Percentiles rank a stretch among this genome's conserved stretches.
Evolutionary conservation across 2,113 vertebrate genomes (phyloP).

Genomic region (Catagonus wagneri): DNA sequence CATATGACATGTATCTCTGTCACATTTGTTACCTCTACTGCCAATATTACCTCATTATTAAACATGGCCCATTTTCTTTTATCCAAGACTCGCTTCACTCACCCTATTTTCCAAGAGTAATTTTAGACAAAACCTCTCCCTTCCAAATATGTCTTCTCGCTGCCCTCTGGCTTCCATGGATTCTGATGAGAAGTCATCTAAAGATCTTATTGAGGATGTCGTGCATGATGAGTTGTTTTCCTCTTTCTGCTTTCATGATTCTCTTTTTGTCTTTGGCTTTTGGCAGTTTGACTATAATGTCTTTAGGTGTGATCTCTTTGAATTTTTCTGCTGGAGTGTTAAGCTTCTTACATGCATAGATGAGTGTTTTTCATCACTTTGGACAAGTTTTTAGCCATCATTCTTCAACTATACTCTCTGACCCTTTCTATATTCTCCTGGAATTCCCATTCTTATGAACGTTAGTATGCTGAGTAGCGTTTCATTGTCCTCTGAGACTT

Average conservation of each 20-base stretch:
- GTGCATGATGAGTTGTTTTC: neutral
- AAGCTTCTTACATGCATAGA: neutral
- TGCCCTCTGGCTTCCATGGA: neutral
- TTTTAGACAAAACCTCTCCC: neutral
- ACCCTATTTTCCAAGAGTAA: neutral
- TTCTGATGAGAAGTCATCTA: neutral
- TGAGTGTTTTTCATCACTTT: neutral
- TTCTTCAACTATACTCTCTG: neutral
- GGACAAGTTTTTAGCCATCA: neutral
- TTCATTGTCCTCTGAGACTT: neutral
- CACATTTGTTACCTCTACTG: neutral
- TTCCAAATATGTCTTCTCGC: too few relatives aligned
- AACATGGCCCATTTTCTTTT: neutral
- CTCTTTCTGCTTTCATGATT: neutral
- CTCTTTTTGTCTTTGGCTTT: neutral
- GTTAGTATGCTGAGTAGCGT: too few relatives aligned
- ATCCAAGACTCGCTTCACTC: neutral
- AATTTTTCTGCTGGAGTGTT: neutral
- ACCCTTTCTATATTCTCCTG: neutral
- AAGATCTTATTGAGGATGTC: neutral
- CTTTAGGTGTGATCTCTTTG: neutral
- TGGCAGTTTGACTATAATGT: neutral
- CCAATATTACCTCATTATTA: neutral
- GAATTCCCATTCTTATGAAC: neutral
- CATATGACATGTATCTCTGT: neutral